Evolutionary conservation across 2,888 invertebrate species (phyloP).

Genomic region (Muschampia plurimacula): DNA sequence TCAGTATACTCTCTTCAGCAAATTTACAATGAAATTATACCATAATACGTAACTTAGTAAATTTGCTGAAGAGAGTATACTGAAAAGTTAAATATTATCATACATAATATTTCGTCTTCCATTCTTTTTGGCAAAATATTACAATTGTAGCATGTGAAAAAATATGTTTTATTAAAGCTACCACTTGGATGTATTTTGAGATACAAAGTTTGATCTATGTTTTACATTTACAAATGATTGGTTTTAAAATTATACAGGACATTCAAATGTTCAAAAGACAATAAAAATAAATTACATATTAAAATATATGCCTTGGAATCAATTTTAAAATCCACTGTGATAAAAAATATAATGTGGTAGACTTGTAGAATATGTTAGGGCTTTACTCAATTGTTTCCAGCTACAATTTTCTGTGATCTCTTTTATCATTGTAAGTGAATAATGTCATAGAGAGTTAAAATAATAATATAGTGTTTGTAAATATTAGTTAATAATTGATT

Average conservation of each 20-base stretch:
- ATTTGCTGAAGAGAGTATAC: slow-evolving; percentile 70
- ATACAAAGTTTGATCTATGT: slow-evolving; percentile 36
- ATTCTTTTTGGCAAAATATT: slow-evolving; percentile 76
- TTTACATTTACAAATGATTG: slow-evolving; percentile 33
- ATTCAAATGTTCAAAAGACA: slow-evolving; percentile 59
- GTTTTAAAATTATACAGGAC: slow-evolving; percentile 24
- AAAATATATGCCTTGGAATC: slow-evolving; percentile 75
- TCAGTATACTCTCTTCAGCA: slow-evolving; percentile 47
- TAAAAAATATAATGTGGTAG: slow-evolving; percentile 81
- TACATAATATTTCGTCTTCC: slow-evolving; percentile 70
- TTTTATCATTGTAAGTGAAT: slow-evolving; percentile 83
- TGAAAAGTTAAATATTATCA: slow-evolving; percentile 54
- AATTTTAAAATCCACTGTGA: slow-evolving; percentile 79
- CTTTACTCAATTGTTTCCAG: slow-evolving; percentile 84
- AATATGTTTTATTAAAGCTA: slow-evolving; percentile 57
- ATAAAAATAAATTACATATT: slow-evolving; percentile 63
- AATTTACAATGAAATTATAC: slow-evolving; percentile 66
- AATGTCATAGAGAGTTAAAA: slow-evolving; percentile 75
- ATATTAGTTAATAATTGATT: slow-evolving; percentile 52
- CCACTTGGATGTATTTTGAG: slow-evolving; percentile 56
- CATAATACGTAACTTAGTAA: slow-evolving; percentile 73
- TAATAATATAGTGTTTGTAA: slow-evolving; percentile 59
- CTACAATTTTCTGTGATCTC: slow-evolving; percentile 87
- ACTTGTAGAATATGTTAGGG: slow-evolving; percentile 76
- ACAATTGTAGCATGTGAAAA: slow-evolving; percentile 77